Evolutionary conservation across 2,797 vertebrate genomes (phyloP).

Genomic region (Gila robusta): DNA sequence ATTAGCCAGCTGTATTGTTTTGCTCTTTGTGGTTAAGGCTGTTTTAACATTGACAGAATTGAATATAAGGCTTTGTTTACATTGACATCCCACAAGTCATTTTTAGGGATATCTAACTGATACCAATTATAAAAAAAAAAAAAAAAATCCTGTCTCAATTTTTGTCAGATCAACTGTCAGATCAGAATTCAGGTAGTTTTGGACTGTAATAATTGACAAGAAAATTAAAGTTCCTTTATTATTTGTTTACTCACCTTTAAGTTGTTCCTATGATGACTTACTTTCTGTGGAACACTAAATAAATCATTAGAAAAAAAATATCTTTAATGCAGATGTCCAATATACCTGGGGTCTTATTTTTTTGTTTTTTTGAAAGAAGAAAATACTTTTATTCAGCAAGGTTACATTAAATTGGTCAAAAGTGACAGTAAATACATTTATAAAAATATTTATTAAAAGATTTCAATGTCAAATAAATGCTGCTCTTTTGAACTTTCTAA

Average conservation of each 20-base stretch:
- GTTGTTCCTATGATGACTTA: not conserved
- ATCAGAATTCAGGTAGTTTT: not conserved
- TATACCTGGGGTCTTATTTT: not conserved
- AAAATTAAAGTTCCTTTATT: not conserved
- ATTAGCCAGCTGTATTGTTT: slow-evolving; percentile 17
- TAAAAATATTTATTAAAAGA: too few relatives aligned
- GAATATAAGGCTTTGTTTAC: not conserved
- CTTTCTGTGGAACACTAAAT: not conserved
- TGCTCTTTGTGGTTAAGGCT: not conserved
- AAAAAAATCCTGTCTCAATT: not conserved
- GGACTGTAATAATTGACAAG: not conserved
- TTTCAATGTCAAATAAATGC: too few relatives aligned
- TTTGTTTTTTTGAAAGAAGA: not conserved
- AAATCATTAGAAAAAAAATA: not conserved
- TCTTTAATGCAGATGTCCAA: not conserved
- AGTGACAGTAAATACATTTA: not conserved
- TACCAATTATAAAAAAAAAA: too few relatives aligned
- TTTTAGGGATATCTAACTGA: not conserved
- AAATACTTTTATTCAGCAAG: not conserved
- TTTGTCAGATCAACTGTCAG: not conserved
- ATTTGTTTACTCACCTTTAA: not conserved
- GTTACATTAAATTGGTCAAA: not conserved
- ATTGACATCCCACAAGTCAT: not conserved
- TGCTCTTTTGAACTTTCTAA: too few relatives aligned
- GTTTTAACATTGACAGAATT: not conserved